These are phyloP conservation scores for Arizona elegans DNA, from an alignment of 2,113 vertebrate species.

Conservation along the genomic window DNA sequence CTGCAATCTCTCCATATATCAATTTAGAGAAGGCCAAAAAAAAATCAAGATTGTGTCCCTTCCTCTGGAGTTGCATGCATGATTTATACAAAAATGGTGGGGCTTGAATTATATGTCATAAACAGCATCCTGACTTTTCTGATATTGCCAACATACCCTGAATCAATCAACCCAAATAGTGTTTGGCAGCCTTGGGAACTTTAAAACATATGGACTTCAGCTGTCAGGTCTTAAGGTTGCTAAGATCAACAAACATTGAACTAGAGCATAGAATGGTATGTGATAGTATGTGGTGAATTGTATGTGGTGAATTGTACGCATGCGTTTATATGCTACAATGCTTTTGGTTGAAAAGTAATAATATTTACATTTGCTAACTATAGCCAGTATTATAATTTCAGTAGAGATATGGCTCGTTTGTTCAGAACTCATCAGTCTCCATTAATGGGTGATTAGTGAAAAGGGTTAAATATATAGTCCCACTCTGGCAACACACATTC, in stretches of 20 bases:
- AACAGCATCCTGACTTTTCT: not conserved
- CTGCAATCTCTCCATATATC: not conserved
- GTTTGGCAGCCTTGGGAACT: not conserved
- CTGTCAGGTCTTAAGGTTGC: not conserved
- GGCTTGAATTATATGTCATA: not conserved
- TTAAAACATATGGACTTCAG: not conserved
- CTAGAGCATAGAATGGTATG: slow-evolving; percentile 28
- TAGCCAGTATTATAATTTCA: slow-evolving; percentile 52
- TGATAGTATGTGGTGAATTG: slow-evolving; percentile 41
- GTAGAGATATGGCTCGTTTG: slow-evolving; percentile 48
- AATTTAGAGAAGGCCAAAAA: not conserved
- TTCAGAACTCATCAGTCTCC: slow-evolving; percentile 49
- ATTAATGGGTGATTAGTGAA: slow-evolving; percentile 47
- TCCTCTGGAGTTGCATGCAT: not conserved
- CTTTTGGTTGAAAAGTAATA: slow-evolving; percentile 55
- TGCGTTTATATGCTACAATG: slow-evolving; percentile 59
- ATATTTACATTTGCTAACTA: slow-evolving; percentile 56
- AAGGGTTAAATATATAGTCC: not conserved
- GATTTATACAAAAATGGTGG: not conserved
- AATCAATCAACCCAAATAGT: not conserved
- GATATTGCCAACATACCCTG: not conserved
- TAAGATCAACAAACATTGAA: not conserved
- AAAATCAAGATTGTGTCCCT: not conserved
- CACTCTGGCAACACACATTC: slow-evolving; percentile 36
- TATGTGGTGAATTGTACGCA: slow-evolving; percentile 47